These are phyloP conservation scores for Microplitis demolitor DNA, from an alignment of 1,140 invertebrate genomes.

Conservation along the genomic window DNA sequence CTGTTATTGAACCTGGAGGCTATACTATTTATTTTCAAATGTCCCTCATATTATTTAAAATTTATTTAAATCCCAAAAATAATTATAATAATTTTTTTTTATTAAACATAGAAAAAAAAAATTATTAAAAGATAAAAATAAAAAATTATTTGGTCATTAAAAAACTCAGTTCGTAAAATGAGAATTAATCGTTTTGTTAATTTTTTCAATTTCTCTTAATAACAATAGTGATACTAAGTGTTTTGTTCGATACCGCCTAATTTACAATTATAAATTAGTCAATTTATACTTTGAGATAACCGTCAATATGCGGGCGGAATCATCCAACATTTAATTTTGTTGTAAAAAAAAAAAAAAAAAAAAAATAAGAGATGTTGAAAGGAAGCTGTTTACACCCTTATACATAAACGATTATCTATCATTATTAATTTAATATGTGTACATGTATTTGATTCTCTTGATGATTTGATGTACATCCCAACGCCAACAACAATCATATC, in stretches of 20 bases:
- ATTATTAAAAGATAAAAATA: too few relatives aligned
- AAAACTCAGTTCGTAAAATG: constrained; percentile 16
- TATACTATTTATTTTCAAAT: background rate
- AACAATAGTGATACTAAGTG: constrained; percentile 42
- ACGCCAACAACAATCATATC: constrained; percentile 7
- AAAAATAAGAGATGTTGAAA: background rate
- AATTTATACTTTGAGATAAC: background rate
- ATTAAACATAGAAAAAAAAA: too few relatives aligned
- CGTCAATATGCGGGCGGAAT: background rate
- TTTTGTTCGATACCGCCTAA: constrained; percentile 38
- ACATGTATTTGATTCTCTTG: constrained; percentile 19
- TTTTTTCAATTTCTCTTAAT: constrained; percentile 42
- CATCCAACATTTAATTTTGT: background rate
- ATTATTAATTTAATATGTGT: background rate
- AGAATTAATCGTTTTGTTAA: constrained; percentile 48
- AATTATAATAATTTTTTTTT: too few relatives aligned
- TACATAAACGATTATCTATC: background rate
- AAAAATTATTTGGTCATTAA: too few relatives aligned
- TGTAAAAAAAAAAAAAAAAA: background rate
- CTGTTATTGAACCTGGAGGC: constrained; percentile 28
- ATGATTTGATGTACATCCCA: constrained; percentile 34
- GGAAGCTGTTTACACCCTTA: background rate
- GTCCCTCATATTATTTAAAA: too few relatives aligned
- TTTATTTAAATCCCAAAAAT: too few relatives aligned
- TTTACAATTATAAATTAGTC: background rate